Evolutionary conservation across 2,797 vertebrate species (phyloP), one percentile per base, ranked within the genome.

Genomic region (Platyrinchus mystaceus): DNA sequence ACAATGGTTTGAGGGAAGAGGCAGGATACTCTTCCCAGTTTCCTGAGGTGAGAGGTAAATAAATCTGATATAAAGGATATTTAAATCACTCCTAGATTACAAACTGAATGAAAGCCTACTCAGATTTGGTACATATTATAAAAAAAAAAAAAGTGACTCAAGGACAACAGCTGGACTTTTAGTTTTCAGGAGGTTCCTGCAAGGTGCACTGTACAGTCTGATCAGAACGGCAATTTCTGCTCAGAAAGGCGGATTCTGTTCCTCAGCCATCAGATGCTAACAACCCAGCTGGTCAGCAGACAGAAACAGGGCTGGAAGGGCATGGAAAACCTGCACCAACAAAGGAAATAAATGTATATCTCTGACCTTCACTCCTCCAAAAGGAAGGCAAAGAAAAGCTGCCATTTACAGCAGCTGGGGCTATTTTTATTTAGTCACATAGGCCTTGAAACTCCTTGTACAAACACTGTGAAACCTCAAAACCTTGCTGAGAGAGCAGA

Each of bases 401-500:
- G 63, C 37, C 52, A 30, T 79, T 94, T 89, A 84, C 20, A 84
- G 41, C 91, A 84, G 59, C 70, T 79, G 43, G 19, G 64, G 24
- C 49, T 90, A 26, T 77, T 93, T 90, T 84, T 91, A 66, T 84
- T 91, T 90, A 70, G 47, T 60, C 36, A 84, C n/a, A 23, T 0
- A 47, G 63, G 67, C 63, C 89, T 90, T 88, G 64, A 95, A 88
- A 71, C 67, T 84, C 56, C 80, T 63, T 78, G 76, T 79, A 76
- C 77, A 90, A 95, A 96, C 82, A 76, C 28, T 28, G 43, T 3
- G 9, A 95, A 87, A 74, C 43, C 67, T 84, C 64, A 44, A 50
- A 90, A 79, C 44, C 68, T 84, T 14, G 4, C 77, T 82, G 88
- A 93, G 86, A 39, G 68, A 96, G 86, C 55, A 89, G 84, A 93